Evolutionary conservation across 2,797 vertebrate genomes (phyloP).

Genomic region (Thalassophryne amazonica): DNA sequence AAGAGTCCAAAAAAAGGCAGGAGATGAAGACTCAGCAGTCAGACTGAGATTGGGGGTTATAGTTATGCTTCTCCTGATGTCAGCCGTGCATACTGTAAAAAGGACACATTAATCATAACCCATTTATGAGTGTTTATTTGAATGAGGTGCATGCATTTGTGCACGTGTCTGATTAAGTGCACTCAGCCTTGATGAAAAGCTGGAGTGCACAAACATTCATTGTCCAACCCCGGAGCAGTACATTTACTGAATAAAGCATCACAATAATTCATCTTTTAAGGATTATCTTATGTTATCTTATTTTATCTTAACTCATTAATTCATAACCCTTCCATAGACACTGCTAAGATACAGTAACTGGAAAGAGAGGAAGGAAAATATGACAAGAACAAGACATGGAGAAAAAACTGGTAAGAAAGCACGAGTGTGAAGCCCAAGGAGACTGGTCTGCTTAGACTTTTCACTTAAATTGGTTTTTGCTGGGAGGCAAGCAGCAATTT

Average conservation of each 20-base stretch:
- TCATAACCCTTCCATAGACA: conserved; percentile 46
- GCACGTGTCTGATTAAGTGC: conserved; percentile 1
- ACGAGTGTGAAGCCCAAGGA: conserved; percentile 13
- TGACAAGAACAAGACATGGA: conserved; percentile 17
- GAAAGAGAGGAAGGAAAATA: conserved; percentile 9
- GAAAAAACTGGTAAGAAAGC: conserved; percentile 26
- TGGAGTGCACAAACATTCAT: neutral
- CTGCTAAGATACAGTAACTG: conserved; percentile 29
- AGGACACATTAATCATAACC: conserved; percentile 16
- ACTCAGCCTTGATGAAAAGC: conserved; percentile 11
- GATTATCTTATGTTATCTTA: conserved; percentile 72
- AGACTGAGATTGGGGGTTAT: neutral
- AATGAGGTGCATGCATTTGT: neutral
- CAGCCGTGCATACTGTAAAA: conserved; percentile 22
- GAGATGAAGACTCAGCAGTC: conserved; percentile 16
- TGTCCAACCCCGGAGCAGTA: conserved; percentile 17
- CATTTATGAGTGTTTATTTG: conserved; percentile 20
- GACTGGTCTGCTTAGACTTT: conserved; percentile 21
- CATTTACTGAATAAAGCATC: conserved; percentile 61
- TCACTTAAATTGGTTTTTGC: conserved; percentile 41
- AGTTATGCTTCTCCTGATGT: conserved; percentile 2
- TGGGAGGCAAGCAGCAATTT: conserved; percentile 22
- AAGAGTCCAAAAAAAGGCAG: conserved; percentile 4
- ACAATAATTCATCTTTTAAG: conserved; percentile 57
- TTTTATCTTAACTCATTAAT: too few relatives aligned